Base-by-base conservation (phyloP, 2,113 vertebrate species). In the Alexandromys fortis region DNA sequence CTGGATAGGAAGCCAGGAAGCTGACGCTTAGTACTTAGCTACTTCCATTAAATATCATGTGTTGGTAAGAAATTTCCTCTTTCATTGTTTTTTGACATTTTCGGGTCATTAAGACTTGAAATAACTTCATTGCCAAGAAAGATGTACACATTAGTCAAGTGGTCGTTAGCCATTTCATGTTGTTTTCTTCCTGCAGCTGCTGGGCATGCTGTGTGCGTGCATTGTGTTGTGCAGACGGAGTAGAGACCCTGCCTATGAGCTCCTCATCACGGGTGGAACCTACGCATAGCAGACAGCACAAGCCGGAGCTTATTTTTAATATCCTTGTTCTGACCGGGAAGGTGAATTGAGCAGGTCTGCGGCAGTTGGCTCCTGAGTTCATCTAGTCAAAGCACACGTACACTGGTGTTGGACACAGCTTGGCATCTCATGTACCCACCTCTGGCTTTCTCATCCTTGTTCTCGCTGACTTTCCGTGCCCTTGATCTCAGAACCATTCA, bases 171-270 rank as follows among this genome's bases (percentile, higher is more conserved):
- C 33, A 42, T 38, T 13, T 22, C 28, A 61, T 21, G 2, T 14
- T 86, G 85, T 98, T 78, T 88, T 93, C 77, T 79, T 73, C 86
- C 98, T 52, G 0, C 93, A 99, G 99, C 98, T 99, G 96, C 98
- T 99, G 98, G 99, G 99, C 94, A 99, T 99, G 99, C 97, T 99
- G 97, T 99, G 99, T 92, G 99, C 99, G 2, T 99, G 99, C 96
- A 98, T 99, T 38, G 99, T 99, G 83, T 95, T 99, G 95, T 99
- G 99, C 98, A 98, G 99, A 97, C 99, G 99, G 98, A 99, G 98
- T 98, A 98, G 98, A 97, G 99, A 99, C 92, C 99, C 99, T 91
- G 98, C 99, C n/a, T 99, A 99, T 0, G 99, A 99, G 95, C 99
- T 99, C 22, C 99, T 99, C 88, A 99, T 99, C 97, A 99, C 99